These are phyloP conservation scores for Rhinoderma darwinii DNA, from an alignment of 2,113 vertebrate species.

Conservation along the genomic window DNA sequence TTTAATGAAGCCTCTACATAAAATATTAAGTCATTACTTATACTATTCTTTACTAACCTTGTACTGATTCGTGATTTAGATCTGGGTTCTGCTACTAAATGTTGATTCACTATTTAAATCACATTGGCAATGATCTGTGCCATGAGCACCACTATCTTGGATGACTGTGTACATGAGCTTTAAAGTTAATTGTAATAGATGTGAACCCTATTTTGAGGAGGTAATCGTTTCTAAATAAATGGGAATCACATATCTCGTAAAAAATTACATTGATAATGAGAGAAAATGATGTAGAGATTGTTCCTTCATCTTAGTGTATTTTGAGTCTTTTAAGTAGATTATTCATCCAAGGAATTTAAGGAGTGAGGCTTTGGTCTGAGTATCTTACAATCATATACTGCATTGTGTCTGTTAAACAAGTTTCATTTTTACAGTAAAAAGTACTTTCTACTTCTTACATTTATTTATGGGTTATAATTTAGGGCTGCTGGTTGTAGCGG, in stretches of 20 bases:
- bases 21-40: no score
- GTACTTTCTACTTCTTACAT: conserved; percentile 11
- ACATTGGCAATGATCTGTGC: background rate
- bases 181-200: background rate
- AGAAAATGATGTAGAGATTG: conserved; percentile 13
- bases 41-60: no score
- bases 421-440: conserved; percentile 46
- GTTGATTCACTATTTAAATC: background rate
- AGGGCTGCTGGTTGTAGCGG: no score
- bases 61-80: no score
- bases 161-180: background rate
- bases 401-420: conserved; percentile 62
- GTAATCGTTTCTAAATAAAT: background rate
- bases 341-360: conserved; percentile 62
- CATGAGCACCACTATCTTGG: background rate
- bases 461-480: background rate
- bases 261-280: background rate
- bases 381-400: conserved; percentile 61
- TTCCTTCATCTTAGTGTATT: background rate
- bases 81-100: background rate
- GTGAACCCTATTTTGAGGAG: background rate
- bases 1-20: background rate
- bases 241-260: background rate
- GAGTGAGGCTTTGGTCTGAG: conserved; percentile 56
- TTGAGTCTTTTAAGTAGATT: conserved; percentile 51